phyloP scores from a whole-genome alignment of 2,797 vertebrate genomes.

The Bufotes viridis region DNA sequence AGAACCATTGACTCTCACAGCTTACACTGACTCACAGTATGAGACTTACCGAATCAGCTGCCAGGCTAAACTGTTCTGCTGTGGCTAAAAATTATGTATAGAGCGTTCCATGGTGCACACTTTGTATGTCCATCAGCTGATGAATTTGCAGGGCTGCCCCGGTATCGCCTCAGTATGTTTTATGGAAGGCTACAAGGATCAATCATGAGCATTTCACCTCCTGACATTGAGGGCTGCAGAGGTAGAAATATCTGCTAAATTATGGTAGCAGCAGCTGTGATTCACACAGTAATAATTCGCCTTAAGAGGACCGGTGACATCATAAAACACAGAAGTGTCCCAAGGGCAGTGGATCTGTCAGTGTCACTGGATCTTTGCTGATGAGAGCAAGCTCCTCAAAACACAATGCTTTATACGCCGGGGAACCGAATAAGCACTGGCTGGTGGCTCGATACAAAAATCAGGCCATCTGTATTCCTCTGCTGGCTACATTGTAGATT shows the following conservation, averaged over 20 bases:
- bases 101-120: constrained; percentile 2
- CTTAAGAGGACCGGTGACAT: constrained; percentile 50
- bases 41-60: constrained; percentile 26
- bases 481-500: constrained; percentile 34
- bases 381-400: constrained; percentile 27
- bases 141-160: constrained; percentile 41
- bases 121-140: constrained; percentile 43
- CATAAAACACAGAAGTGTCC: constrained; percentile 54
- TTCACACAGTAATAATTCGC: constrained; percentile 57
- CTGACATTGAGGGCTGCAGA: constrained; percentile 55
- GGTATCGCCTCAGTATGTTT: constrained; percentile 44
- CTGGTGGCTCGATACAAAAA: constrained; percentile 42
- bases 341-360: constrained; percentile 51
- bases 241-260: constrained; percentile 60
- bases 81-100: constrained; percentile 30
- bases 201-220: constrained; percentile 56
- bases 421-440: constrained; percentile 44
- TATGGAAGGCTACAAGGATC: constrained; percentile 48
- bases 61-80: constrained; percentile 5
- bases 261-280: constrained; percentile 52
- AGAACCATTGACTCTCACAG: constrained; percentile 40
- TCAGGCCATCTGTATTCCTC: constrained; percentile 54
- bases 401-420: constrained; percentile 35
- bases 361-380: constrained; percentile 21
- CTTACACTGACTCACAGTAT: constrained; percentile 34